Base-by-base conservation (phyloP, 2,113 vertebrate genomes). In the Hypomesus transpacificus region DNA sequence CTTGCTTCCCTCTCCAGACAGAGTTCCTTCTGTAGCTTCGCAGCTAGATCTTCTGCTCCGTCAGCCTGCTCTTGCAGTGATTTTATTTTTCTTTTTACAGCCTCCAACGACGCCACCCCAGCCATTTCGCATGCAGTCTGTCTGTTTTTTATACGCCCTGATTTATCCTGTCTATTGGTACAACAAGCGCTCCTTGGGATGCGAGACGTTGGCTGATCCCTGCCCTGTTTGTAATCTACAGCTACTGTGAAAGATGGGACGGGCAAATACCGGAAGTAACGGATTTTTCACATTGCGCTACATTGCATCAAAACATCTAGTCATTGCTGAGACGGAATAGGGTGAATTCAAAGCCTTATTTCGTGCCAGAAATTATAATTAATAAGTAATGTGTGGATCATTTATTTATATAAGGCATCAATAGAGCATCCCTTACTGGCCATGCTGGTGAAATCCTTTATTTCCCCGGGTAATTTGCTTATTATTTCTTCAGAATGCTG, bases 71-170 rank as follows among this genome's bases (percentile, higher is more conserved):
- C 93, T 78, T 97, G 95, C 85, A 98, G 73, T 75, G 93, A 93
- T 73, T 94, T 94, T 65, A 97, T 97, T 89, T 97, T 98, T 84
- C 95, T 93, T 74, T 94, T 94, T 70, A 97, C 95, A 21, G 95
- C 95, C 86, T 98, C 95, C 77, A 98, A 82, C 50, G 95, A 95
- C 86, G 93, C 94, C 72, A 92, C 89, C 68, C 92, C 93, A 76
- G 95, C 92, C 95, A 98, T 96, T 52, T 75, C 64, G 70, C 20
- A 46, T 50, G 39, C 3, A 18, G 11, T 6, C 18, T 65, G 46
- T 65, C 4, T 46, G n/a, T 16, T 65, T 17, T 39, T 18, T n/a
- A 18, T 22, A 65, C n/a, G 39, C 63, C 39, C 4, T 63, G 24
- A 53, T 68, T 16, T 52, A 26, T 14, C 46, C 78, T 76, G 64